Evolutionary conservation across 2,888 invertebrate genomes (phyloP).

Genomic region (Eurytoma adleriae): DNA sequence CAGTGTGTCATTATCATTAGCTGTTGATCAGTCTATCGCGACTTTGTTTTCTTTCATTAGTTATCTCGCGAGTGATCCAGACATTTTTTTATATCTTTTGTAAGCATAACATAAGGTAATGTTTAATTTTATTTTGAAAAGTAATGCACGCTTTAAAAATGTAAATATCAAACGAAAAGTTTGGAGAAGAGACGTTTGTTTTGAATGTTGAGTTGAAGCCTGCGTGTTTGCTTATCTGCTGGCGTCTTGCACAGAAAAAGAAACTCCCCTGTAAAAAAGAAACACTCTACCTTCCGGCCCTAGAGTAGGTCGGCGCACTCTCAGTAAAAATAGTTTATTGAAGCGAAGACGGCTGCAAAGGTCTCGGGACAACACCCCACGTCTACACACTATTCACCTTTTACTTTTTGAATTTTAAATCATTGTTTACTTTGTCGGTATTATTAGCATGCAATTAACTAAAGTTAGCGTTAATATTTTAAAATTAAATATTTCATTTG

Average conservation of each 20-base stretch:
- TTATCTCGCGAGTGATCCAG: no score
- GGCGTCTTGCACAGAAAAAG: neutral
- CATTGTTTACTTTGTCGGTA: no score
- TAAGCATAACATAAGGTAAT: neutral
- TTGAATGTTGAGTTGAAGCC: neutral
- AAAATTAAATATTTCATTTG: no score
- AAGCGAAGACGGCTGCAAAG: slow-evolving; percentile 18
- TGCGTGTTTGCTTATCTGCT: slow-evolving; percentile 6
- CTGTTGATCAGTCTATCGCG: no score
- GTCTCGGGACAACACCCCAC: slow-evolving; percentile 18
- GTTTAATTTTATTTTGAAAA: neutral
- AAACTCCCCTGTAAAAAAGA: slow-evolving; percentile 5
- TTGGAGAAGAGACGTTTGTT: neutral
- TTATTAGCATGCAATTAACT: no score
- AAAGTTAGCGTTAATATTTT: no score
- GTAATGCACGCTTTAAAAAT: neutral
- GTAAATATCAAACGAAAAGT: neutral
- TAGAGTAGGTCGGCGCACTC: slow-evolving; percentile 2
- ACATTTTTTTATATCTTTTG: no score
- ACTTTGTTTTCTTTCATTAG: no score
- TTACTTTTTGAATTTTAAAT: neutral
- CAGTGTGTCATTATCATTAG: no score
- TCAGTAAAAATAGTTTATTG: slow-evolving; percentile 47
- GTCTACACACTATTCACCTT: neutral
- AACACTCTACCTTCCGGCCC: slow-evolving; percentile 17